Base-by-base conservation (phyloP, 37 sponge, comb jelly and placozoan species). In the Corticium candelabrum region DNA sequence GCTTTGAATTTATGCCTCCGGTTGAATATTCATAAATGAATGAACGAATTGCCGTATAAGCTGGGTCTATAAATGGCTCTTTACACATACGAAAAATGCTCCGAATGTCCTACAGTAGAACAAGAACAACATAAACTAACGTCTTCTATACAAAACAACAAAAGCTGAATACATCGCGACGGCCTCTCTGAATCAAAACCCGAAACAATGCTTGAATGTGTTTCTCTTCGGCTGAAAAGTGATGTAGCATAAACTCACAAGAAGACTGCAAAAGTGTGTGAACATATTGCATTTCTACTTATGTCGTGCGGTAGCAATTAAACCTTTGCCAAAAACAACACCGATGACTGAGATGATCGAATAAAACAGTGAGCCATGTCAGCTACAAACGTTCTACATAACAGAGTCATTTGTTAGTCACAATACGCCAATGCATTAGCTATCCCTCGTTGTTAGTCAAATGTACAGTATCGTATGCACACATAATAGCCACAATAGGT, bases 91-190 rank as follows among this genome's bases (percentile, higher is more conserved):
- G 41, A 41, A 82, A 88, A 30, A 88, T 21, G 40, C 68, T 30
- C 3, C 89, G 82, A 15, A 88, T 85, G 41, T 85, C 89, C 89
- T 88, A 32, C n/a, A 15, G 68, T 1, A 37, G 5, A 0, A 79
- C 31, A 0, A 50, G 32, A 41, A 27, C 3, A 2, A 81, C 76
- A 79, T 7, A 4, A 27, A 41, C 41, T 1, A 29, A 76, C n/a
- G 3, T 74, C 67, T 79, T 76, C n/a, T n/a, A 50, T 50, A 21
- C 15, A 50, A 50, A 21, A 50, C 15, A 50, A 50, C 62, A 27
- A n/a, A n/a, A n/a, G n/a, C n/a, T n/a, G n/a, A n/a, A n/a, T 50
- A 50, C 62, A 50, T 50, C 62, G 62, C 62, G 62, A 27, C 21
- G 11, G 11, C 62, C 62, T 50, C 62, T 50, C 62, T 50, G 62